phyloP scores from a whole-genome alignment of 2,888 invertebrate genomes.

The Diachrysia chrysitis region DNA sequence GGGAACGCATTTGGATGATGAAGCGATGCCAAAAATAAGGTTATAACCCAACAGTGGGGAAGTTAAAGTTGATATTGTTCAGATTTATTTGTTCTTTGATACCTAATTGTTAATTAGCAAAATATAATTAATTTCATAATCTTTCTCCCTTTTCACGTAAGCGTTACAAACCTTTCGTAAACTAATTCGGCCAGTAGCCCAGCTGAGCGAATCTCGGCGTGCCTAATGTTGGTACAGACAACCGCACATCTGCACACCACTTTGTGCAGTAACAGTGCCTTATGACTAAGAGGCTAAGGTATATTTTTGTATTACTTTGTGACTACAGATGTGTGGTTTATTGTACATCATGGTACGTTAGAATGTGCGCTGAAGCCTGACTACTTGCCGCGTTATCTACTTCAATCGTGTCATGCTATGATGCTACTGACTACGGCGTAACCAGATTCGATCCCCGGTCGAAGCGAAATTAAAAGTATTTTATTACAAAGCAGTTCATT shows the following conservation, averaged over 20 bases:
- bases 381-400: neutral
- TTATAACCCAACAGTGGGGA: no score
- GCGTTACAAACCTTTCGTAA: neutral
- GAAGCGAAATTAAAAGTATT: neutral
- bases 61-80: no score
- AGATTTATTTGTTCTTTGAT: no score
- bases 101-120: no score
- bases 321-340: neutral
- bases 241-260: neutral
- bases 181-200: neutral
- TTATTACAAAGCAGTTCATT: neutral
- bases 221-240: neutral
- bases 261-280: neutral
- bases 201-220: conserved; percentile 5
- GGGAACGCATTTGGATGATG: no score
- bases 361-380: conserved; percentile 5
- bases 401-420: neutral
- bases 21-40: no score
- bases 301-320: neutral
- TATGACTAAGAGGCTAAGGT: neutral
- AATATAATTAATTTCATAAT: no score
- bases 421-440: neutral
- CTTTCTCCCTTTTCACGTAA: no score
- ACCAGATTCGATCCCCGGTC: neutral
- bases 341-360: neutral